Conservation (phyloP, 2,113 vertebrate genomes). For the Xiphorhynchus elegans region DNA sequence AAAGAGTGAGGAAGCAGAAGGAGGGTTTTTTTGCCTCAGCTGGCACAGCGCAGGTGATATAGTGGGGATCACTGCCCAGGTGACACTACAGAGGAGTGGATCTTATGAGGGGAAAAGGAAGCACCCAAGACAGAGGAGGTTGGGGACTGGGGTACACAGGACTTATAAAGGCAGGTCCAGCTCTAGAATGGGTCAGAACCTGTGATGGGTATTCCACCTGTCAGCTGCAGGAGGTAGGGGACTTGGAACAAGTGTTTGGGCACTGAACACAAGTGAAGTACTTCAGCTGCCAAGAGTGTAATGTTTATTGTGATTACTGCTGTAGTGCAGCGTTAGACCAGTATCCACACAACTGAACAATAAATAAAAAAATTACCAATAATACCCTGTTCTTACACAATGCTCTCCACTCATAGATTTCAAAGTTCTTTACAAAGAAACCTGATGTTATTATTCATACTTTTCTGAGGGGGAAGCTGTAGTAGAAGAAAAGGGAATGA, state of each 20-base stretch:
- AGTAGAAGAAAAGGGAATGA: not conserved
- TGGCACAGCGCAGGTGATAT: rapidly evolving
- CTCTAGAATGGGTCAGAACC: not conserved
- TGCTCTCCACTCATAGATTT: not conserved
- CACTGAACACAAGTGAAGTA: not conserved
- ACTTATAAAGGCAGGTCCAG: not conserved
- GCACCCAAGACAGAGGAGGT: not conserved
- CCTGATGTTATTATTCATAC: not conserved
- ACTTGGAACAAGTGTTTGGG: not conserved
- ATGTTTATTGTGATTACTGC: not conserved
- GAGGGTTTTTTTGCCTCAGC: not conserved
- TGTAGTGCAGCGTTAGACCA: not conserved
- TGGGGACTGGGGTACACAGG: not conserved
- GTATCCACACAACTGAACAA: not conserved
- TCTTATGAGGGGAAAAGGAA: not conserved
- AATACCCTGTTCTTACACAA: not conserved
- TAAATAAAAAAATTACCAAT: not conserved
- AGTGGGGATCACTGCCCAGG: not conserved
- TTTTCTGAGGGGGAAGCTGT: not conserved
- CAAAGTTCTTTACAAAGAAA: not conserved
- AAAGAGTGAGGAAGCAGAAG: not conserved
- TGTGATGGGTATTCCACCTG: not conserved
- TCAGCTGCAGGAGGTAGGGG: not conserved
- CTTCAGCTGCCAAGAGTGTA: not conserved
- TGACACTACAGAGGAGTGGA: not conserved